Percentiles rank a stretch among this genome's conserved stretches.
Evolutionary conservation across 2,797 vertebrate species (phyloP).

Genomic region (Capromys pilorides): DNA sequence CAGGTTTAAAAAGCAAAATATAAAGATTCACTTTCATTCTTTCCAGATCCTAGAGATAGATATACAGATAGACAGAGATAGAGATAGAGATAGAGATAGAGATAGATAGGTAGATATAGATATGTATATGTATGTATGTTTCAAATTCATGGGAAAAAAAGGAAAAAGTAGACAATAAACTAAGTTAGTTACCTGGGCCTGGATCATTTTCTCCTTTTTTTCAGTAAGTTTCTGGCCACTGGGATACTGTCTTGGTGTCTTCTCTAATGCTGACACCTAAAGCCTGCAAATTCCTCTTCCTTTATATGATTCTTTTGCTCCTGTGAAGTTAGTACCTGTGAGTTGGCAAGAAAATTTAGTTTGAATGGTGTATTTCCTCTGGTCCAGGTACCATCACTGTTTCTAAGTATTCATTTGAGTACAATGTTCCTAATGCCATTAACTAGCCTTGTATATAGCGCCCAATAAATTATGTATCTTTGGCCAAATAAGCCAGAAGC

Average conservation of each 20-base stretch:
- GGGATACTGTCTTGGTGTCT: background rate
- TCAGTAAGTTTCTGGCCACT: background rate
- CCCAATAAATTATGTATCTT: background rate
- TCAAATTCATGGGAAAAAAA: constrained; percentile 11
- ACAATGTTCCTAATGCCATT: background rate
- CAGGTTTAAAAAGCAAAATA: background rate
- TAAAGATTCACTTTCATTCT: background rate
- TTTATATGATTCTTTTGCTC: background rate
- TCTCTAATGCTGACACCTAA: background rate
- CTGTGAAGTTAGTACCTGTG: background rate
- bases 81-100: too few species aligned
- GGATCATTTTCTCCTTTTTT: constrained; percentile 34
- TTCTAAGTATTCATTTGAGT: background rate
- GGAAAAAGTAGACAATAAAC: background rate
- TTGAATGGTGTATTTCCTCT: background rate
- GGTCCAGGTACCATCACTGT: too few species aligned
- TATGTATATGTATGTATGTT: too few species aligned
- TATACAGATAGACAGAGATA: too few species aligned
- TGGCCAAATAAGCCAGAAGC: background rate
- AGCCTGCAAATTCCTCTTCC: background rate
- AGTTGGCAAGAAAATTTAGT: background rate
- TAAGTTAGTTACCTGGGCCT: constrained; percentile 44
- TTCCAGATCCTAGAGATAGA: background rate
- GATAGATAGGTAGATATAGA: too few species aligned
- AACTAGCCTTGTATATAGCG: background rate